Percentiles rank a stretch among this genome's conserved stretches.
phyloP scores from a whole-genome alignment of 2,888 invertebrate genomes.

The Rambutsinella grinnellia region DNA sequence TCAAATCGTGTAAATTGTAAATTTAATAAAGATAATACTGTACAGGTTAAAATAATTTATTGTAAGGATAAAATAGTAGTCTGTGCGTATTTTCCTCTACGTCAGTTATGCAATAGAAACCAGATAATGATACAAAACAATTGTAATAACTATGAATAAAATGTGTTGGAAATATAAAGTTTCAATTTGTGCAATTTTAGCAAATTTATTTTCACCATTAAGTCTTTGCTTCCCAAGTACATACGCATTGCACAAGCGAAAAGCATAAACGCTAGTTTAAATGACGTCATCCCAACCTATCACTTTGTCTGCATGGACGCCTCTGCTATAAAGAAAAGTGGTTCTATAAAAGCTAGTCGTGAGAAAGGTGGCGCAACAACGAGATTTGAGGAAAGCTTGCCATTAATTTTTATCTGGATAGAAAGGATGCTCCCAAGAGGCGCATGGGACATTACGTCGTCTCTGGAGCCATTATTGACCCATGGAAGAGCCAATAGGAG shows the following conservation, averaged over 20 bases:
- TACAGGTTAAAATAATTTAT: not conserved
- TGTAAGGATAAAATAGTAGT: not conserved
- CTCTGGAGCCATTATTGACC: slow-evolving; percentile 61
- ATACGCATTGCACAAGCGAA: no score
- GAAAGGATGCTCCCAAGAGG: slow-evolving; percentile 44
- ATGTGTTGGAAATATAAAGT: not conserved
- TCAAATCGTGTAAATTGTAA: not conserved
- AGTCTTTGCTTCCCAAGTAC: not conserved
- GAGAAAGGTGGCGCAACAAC: slow-evolving; percentile 39
- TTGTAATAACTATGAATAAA: not conserved
- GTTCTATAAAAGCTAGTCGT: not conserved
- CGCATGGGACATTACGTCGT: slow-evolving; percentile 61
- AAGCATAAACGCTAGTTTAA: no score
- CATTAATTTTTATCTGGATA: slow-evolving; percentile 8
- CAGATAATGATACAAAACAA: not conserved
- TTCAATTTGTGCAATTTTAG: not conserved
- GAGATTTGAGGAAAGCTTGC: slow-evolving; percentile 39
- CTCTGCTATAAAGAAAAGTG: no score
- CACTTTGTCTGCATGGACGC: no score
- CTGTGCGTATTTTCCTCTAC: not conserved
- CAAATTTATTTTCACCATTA: not conserved
- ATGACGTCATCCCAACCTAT: no score
- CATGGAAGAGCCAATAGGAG: slow-evolving; percentile 56
- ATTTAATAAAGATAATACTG: not conserved
- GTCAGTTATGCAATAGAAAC: not conserved